A percentile compares a stretch with the other conserved stretches of the same genome.
These are phyloP conservation scores for Cossypha heuglini DNA, from an alignment of 2,797 vertebrate genomes.

Conservation along the genomic window DNA sequence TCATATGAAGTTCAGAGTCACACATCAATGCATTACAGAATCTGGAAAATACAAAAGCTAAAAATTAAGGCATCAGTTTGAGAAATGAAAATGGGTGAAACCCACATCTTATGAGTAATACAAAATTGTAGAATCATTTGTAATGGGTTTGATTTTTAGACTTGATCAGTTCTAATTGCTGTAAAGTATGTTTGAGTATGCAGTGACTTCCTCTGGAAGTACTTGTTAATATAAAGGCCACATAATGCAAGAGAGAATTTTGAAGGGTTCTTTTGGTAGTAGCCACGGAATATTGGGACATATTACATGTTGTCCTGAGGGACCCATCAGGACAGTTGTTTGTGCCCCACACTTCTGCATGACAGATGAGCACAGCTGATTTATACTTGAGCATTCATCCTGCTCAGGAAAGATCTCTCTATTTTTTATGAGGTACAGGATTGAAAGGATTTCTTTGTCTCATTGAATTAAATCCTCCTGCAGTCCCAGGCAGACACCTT, in stretches of 20 bases:
- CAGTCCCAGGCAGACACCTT: neutral
- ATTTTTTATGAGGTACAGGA: conserved; percentile 18
- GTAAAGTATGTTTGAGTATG: neutral
- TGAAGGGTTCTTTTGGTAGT: neutral
- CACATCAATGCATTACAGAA: neutral
- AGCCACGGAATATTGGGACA: neutral
- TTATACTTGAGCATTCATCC: neutral
- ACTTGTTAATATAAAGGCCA: neutral
- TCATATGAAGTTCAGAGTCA: neutral
- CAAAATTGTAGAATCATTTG: neutral
- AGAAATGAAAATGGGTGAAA: neutral
- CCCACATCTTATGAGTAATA: neutral
- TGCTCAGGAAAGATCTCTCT: neutral
- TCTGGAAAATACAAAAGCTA: neutral
- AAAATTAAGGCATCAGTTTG: neutral
- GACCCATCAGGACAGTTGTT: neutral
- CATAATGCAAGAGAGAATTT: rapidly evolving
- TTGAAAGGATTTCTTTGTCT: conserved; percentile 33
- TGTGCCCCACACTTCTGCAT: neutral
- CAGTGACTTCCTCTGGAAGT: neutral
- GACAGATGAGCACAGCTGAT: neutral
- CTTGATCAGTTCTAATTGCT: neutral
- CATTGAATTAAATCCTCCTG: neutral
- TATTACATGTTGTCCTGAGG: neutral
- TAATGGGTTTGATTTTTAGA: neutral